Evolutionary conservation across 2,113 vertebrate species (phyloP).

Genomic region (Oncorhynchus kisutch): DNA sequence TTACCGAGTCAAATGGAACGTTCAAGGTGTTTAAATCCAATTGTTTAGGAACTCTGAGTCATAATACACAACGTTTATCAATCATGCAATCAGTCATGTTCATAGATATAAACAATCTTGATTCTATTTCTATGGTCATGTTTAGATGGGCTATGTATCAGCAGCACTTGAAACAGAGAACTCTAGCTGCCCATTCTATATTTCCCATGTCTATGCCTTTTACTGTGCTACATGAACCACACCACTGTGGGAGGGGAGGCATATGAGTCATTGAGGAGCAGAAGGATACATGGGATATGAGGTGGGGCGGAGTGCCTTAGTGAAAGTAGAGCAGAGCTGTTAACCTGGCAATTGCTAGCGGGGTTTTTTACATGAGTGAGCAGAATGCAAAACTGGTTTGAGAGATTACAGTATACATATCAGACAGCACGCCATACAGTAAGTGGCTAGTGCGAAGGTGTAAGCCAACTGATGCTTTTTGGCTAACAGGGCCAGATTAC

Average conservation of each 20-base stretch:
- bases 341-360: conserved; percentile 22
- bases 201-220: conserved; percentile 71
- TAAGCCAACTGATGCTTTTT: neutral
- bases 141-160: conserved; percentile 57
- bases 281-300: conserved; percentile 45
- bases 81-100: conserved; percentile 39
- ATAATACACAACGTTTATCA: conserved; percentile 22
- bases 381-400: conserved; percentile 46
- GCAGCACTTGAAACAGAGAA: conserved; percentile 38
- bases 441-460: neutral
- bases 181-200: conserved; percentile 45
- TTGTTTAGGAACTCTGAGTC: conserved; percentile 50
- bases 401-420: conserved; percentile 23
- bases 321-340: conserved; percentile 64
- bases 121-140: conserved; percentile 26
- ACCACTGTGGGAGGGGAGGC: conserved; percentile 71
- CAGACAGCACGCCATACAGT: conserved; percentile 30
- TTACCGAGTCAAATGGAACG: neutral
- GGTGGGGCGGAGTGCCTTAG: conserved; percentile 74
- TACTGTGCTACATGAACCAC: conserved; percentile 77
- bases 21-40: too few relatives aligned
- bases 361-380: conserved; percentile 9
- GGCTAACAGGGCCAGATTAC: neutral
- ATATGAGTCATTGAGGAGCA: conserved; percentile 9
- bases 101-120: too few relatives aligned